phyloP scores from a whole-genome alignment of 2,888 invertebrate species.

The Limnephilus rhombicus region DNA sequence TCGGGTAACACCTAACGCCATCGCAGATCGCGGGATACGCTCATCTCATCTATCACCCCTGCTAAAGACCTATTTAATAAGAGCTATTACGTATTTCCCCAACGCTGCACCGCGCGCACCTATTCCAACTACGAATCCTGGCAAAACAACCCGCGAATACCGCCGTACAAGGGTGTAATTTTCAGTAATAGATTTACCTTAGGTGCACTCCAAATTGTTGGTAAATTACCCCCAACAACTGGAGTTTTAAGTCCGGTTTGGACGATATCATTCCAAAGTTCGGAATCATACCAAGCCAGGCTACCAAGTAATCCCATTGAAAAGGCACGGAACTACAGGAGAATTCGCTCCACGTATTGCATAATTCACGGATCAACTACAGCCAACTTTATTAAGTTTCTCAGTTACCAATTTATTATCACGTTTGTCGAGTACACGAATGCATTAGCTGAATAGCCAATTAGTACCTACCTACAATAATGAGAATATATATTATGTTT shows the following conservation, averaged over 20 bases:
- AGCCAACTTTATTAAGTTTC: conserved; percentile 1
- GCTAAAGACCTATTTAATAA: conserved; percentile 14
- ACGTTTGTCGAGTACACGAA: background rate
- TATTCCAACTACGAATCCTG: background rate
- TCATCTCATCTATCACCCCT: background rate
- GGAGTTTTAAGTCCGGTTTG: conserved; percentile 7
- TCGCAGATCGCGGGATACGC: background rate
- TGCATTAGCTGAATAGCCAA: background rate
- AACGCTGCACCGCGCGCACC: background rate
- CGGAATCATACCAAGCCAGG: background rate
- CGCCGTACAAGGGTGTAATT: conserved; percentile 12
- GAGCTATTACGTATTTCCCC: background rate
- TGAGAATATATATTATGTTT: background rate
- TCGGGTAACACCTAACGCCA: background rate
- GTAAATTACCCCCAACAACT: conserved; percentile 27
- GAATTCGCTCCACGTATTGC: conserved; percentile 10
- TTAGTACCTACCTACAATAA: background rate
- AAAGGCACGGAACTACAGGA: background rate
- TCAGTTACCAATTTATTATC: background rate
- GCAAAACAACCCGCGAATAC: conserved; percentile 2
- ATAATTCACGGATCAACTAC: background rate
- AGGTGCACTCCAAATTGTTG: conserved; percentile 25
- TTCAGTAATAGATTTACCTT: conserved; percentile 24
- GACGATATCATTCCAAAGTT: background rate
- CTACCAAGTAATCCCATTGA: background rate